Percentiles rank a stretch among this genome's conserved stretches.
phyloP scores from a whole-genome alignment of 2,888 invertebrate species.

The Harpagoxenus sublaevis region DNA sequence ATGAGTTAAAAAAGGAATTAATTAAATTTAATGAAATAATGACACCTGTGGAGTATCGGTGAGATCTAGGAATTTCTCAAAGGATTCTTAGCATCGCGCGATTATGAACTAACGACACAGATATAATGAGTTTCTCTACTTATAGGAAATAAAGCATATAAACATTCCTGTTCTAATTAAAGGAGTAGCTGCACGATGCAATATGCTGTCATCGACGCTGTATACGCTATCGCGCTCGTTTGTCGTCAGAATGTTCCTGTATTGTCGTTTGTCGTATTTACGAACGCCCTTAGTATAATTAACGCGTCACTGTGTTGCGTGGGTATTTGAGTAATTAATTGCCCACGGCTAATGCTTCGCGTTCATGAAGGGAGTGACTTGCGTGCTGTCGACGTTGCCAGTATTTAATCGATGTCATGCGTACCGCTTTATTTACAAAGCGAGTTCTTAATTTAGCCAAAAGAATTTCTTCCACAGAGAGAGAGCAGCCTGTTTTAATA shows the following conservation, averaged over 20 bases:
- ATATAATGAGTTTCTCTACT: background rate
- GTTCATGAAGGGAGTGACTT: conserved; percentile 63
- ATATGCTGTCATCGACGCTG: conserved; percentile 17
- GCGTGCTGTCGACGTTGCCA: conserved; percentile 65
- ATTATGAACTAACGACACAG: background rate
- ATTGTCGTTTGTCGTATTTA: conserved; percentile 43
- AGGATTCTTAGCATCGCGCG: background rate
- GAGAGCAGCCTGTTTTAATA: conserved; percentile 21
- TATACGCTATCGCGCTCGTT: conserved; percentile 17
- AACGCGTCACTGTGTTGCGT: conserved; percentile 62
- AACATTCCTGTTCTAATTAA: conserved; percentile 37
- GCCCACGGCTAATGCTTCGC: conserved; percentile 64
- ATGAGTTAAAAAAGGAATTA: background rate
- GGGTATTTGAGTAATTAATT: conserved; percentile 70
- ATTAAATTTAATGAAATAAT: background rate
- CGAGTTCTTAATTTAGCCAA: conserved; percentile 48
- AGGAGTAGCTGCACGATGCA: conserved; percentile 1
- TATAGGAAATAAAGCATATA: background rate
- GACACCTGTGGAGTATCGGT: background rate
- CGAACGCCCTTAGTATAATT: conserved; percentile 60
- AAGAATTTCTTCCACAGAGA: background rate
- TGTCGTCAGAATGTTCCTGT: conserved; percentile 24
- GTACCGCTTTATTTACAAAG: conserved; percentile 47
- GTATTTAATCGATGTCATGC: conserved; percentile 50
- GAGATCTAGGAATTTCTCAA: background rate